These are phyloP conservation scores for Cylloceria caligata DNA, from an alignment of 2,888 invertebrate genomes.

Conservation along the genomic window DNA sequence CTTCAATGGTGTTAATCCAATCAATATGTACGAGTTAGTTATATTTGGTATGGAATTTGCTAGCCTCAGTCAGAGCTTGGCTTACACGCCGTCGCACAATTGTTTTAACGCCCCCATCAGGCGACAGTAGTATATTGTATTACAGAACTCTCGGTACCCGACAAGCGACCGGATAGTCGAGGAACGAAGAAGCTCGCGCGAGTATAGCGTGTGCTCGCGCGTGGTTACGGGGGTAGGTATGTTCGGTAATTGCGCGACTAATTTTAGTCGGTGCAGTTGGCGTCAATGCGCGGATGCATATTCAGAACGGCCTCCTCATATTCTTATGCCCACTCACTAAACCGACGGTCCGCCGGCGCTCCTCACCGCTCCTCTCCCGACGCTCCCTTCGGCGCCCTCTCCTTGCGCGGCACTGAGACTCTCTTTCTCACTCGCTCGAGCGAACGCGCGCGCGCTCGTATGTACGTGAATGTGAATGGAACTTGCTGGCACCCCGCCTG, in stretches of 20 bases:
- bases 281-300: slow-evolving; percentile 84
- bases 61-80: too few relatives aligned
- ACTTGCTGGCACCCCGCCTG: slow-evolving; percentile 84
- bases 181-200: slow-evolving; percentile 52
- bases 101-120: too few relatives aligned
- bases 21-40: too few relatives aligned
- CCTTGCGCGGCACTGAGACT: background rate
- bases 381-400: slow-evolving; percentile 29
- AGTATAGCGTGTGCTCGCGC: slow-evolving; percentile 67
- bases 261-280: slow-evolving; percentile 84
- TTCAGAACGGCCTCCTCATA: slow-evolving; percentile 83
- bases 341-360: slow-evolving; percentile 69
- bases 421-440: slow-evolving; percentile 23
- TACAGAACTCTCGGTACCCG: background rate
- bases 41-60: too few relatives aligned
- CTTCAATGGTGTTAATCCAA: background rate
- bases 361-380: slow-evolving; percentile 11
- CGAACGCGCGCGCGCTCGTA: slow-evolving; percentile 63
- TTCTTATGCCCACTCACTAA: slow-evolving; percentile 81
- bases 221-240: slow-evolving; percentile 79
- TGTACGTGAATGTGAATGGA: slow-evolving; percentile 83
- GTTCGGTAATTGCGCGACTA: slow-evolving; percentile 84
- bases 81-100: too few relatives aligned
- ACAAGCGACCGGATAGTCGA: slow-evolving; percentile 16
- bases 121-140: background rate